Evolutionary conservation across 1,140 invertebrate species (phyloP), one percentile per base, ranked within the genome.

Genomic region (Glossosoma conforme): DNA sequence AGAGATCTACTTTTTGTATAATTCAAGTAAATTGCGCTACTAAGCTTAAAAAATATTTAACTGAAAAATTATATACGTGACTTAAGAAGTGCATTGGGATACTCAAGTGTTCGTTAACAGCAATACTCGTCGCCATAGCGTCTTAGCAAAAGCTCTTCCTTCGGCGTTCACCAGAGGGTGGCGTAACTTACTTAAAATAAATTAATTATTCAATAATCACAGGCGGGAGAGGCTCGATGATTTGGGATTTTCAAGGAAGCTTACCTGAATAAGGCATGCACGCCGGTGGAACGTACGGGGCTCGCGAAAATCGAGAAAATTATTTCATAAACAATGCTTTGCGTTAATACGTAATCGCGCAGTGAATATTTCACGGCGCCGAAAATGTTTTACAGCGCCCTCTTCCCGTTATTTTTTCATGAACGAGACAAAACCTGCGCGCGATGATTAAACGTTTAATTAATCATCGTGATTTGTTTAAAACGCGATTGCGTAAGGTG

Each of bases 121-220:
- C n/a, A 15, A 3, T 11, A 40, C 3, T 11, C 37, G 17, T 19
- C 17, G 6, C 37, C n/a, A 11, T 13, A 15, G 17, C 37, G 3
- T n/a, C n/a, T n/a, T n/a, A n/a, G n/a, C n/a, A n/a, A n/a, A n/a
- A n/a, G n/a, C n/a, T n/a, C n/a, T n/a, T n/a, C n/a, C n/a, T n/a
- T n/a, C n/a, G n/a, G n/a, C n/a, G n/a, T n/a, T n/a, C 15, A 41
- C n/a, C 36, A n/a, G 22, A 32, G 43, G 41, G 44, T 24, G 45
- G 46, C 41, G 42, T 57, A 57, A 57, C 50, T 57, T 52, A 57
- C 55, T 57, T 57, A 57, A 57, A 57, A 57, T 50, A 57, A 57
- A 57, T 57, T 57, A 57, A 57, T 57, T 57, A 57, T 57, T 57
- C 55, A 57, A 57, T 57, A 53, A 57, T 19, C 41, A 44, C 49